A percentile compares a stretch with the other conserved stretches of the same genome.
phyloP scores from a whole-genome alignment of 2,888 invertebrate genomes.

The Trypoxylon attenuatum region DNA sequence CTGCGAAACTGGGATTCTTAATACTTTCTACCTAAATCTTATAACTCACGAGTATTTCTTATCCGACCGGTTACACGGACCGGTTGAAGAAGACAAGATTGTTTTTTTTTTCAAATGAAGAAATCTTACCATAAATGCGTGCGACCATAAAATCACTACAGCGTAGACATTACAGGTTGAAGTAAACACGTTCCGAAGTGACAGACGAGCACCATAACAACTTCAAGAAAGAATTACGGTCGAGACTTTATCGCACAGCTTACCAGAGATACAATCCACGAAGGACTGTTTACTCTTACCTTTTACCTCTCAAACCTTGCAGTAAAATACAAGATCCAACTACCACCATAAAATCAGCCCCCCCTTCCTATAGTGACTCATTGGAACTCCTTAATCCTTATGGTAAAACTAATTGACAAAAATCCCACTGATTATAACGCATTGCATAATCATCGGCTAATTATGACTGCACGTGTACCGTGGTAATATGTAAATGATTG shows the following conservation, averaged over 20 bases:
- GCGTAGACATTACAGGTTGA: conserved; percentile 39
- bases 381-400: no score
- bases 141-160: conserved; percentile 56
- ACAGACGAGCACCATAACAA: conserved; percentile 49
- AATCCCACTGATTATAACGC: background rate
- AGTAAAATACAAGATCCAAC: no score
- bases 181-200: conserved; percentile 51
- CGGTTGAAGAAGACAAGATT: no score
- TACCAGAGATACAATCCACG: conserved; percentile 31
- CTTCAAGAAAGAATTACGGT: conserved; percentile 46
- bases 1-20: no score
- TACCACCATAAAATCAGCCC: no score
- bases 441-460: background rate
- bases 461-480: background rate
- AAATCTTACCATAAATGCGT: conserved; percentile 46
- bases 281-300: no score
- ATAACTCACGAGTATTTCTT: no score
- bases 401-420: background rate
- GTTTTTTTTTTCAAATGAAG: no score
- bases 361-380: no score
- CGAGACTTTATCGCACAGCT: conserved; percentile 45
- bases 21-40: no score
- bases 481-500: conserved; percentile 16
- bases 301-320: no score
- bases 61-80: no score